These are phyloP conservation scores for Andrena dorsata DNA, from an alignment of 2,888 invertebrate species.

Conservation along the genomic window DNA sequence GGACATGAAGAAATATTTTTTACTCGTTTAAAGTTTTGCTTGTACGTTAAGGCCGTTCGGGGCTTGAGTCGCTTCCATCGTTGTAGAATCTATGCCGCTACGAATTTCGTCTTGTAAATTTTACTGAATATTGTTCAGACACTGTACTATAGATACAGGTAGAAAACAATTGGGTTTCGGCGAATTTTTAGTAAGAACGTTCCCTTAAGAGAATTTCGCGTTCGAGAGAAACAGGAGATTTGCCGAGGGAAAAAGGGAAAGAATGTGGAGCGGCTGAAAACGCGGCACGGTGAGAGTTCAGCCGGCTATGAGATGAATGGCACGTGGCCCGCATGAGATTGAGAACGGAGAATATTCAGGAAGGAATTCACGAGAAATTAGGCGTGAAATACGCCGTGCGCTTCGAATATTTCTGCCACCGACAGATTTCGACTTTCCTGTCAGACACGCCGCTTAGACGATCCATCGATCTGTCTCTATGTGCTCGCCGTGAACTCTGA, in stretches of 20 bases:
- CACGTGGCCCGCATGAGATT: constrained; percentile 70
- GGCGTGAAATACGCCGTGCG: constrained; percentile 83
- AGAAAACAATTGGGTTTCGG: too few relatives aligned
- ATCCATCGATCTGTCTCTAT: constrained; percentile 50
- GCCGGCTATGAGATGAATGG: constrained; percentile 60
- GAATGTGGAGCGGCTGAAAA: constrained; percentile 6
- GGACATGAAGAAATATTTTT: too few relatives aligned
- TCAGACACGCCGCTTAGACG: constrained; percentile 56
- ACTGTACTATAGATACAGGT: too few relatives aligned
- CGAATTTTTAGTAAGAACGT: too few relatives aligned
- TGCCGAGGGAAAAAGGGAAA: neutral
- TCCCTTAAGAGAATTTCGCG: neutral
- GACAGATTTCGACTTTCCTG: constrained; percentile 64
- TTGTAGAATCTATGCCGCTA: too few relatives aligned
- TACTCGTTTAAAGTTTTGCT: too few relatives aligned
- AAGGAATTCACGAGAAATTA: constrained; percentile 81
- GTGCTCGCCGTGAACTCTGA: constrained; percentile 46
- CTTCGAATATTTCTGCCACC: constrained; percentile 80
- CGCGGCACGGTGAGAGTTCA: constrained; percentile 46
- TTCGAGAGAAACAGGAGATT: neutral
- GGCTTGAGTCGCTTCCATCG: too few relatives aligned
- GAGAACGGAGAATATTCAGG: constrained; percentile 79
- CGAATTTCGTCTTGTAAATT: too few relatives aligned
- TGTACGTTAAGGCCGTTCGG: too few relatives aligned
- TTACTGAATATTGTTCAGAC: too few relatives aligned